These are phyloP conservation scores for Drosophila erecta DNA, from an alignment of 1,140 invertebrate species.

Conservation along the genomic window DNA sequence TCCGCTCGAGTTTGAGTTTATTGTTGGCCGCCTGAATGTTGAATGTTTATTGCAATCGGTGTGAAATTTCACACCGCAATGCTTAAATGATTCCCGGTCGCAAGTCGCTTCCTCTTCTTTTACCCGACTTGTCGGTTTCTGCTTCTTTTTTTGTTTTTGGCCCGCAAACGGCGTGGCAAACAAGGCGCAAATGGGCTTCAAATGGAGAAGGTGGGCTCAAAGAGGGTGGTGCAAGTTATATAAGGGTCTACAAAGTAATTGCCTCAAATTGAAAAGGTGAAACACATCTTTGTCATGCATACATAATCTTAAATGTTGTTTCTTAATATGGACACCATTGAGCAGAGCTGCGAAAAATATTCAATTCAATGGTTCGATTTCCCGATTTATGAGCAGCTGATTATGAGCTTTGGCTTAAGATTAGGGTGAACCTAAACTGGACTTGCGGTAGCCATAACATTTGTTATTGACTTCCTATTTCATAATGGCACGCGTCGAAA, in stretches of 20 bases:
- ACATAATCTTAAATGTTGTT: no score
- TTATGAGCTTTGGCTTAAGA: neutral
- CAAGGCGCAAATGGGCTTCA: conserved; percentile 15
- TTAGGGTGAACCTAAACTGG: neutral
- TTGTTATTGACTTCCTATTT: no score
- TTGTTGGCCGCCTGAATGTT: conserved; percentile 60
- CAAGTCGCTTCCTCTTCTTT: conserved; percentile 35
- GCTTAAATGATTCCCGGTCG: conserved; percentile 78
- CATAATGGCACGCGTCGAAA: no score
- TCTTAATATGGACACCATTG: no score
- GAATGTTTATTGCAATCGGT: conserved; percentile 83
- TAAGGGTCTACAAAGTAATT: neutral
- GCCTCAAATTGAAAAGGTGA: neutral
- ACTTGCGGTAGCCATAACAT: neutral
- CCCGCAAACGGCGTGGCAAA: conserved; percentile 31
- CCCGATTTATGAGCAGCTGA: no score
- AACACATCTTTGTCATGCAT: no score
- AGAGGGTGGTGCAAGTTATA: neutral
- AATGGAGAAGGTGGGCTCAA: conserved; percentile 5
- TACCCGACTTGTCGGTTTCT: neutral
- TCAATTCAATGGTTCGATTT: no score
- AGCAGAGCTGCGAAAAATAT: no score
- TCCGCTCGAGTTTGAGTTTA: conserved; percentile 31
- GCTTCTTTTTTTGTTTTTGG: conserved; percentile 30
- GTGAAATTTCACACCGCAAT: conserved; percentile 84